Percentiles rank a stretch among this genome's conserved stretches.
Evolutionary conservation across 2,888 invertebrate genomes (phyloP).

Genomic region (Heliconius cydno): DNA sequence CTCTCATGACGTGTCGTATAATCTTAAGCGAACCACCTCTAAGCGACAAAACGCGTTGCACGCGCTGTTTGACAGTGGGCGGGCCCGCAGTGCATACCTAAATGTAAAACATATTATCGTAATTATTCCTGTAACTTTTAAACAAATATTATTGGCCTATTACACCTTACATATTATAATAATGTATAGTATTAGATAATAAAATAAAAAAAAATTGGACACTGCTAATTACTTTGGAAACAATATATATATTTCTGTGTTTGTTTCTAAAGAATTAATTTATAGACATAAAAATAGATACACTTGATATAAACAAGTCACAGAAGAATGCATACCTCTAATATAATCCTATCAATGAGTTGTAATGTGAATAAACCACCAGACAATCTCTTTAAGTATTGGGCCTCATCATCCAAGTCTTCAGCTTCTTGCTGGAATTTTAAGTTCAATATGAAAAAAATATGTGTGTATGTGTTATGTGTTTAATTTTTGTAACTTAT

Average conservation of each 20-base stretch:
- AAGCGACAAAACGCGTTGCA: constrained; percentile 93
- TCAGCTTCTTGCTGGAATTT: constrained; percentile 81
- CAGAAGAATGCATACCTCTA: constrained; percentile 83
- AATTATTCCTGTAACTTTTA: not conserved
- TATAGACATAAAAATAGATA: not conserved
- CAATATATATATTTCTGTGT: too few species aligned
- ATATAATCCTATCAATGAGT: constrained; percentile 94
- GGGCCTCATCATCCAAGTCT: constrained; percentile 91
- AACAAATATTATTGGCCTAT: not conserved
- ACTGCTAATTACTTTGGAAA: too few species aligned
- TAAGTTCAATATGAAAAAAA: constrained; percentile 42
- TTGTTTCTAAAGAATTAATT: too few species aligned
- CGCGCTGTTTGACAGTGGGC: constrained; percentile 90
- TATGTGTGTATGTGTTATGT: not conserved
- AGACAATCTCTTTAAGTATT: constrained; percentile 94
- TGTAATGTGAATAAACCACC: constrained; percentile 98
- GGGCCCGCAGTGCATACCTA: constrained; percentile 88
- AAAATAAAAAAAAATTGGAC: too few species aligned
- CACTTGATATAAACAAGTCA: not conserved
- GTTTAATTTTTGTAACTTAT: not conserved
- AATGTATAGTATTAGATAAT: too few species aligned
- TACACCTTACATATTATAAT: not conserved
- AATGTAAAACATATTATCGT: not conserved
- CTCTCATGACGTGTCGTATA: constrained; percentile 96
- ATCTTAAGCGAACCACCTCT: constrained; percentile 96